Percentiles rank a stretch among this genome's conserved stretches.
phyloP scores from a whole-genome alignment of 2,113 vertebrate genomes.

The cat (Felis catus) region DNA sequence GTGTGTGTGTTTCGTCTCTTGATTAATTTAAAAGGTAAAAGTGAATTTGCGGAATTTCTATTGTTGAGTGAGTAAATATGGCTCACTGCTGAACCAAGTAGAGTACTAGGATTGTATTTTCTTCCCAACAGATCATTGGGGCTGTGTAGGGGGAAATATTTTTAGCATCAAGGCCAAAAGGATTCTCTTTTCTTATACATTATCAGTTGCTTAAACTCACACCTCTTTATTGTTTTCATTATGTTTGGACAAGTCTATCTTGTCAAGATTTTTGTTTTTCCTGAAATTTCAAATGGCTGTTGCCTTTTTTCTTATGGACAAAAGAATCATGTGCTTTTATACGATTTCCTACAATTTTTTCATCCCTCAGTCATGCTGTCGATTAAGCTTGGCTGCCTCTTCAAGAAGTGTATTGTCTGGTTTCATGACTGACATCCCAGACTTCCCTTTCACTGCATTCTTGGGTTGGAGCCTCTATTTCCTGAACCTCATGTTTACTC shows the following conservation, averaged over 20 bases:
- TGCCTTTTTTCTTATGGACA: neutral
- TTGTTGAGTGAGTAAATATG: neutral
- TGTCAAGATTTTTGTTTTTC: neutral
- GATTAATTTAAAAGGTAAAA: neutral
- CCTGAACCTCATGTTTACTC: neutral
- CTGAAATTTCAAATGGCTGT: neutral
- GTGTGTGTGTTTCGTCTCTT: neutral
- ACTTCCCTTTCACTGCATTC: neutral
- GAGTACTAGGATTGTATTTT: neutral
- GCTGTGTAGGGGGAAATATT: neutral
- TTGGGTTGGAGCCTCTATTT: neutral
- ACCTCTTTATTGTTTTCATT: neutral
- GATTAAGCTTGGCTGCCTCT: neutral
- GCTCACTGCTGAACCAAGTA: neutral
- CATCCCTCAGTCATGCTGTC: rapidly evolving
- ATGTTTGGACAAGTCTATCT: neutral
- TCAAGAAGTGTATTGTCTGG: rapidly evolving
- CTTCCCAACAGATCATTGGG: neutral
- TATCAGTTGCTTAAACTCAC: constrained; percentile 4
- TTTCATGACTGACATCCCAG: neutral
- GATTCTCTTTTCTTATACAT: neutral
- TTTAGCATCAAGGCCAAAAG: neutral
- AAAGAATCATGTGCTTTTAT: neutral
- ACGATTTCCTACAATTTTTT: neutral
- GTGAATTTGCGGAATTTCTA: neutral